Evolutionary conservation across 2,888 invertebrate genomes (phyloP).

Genomic region (Microplitis deprimator): DNA sequence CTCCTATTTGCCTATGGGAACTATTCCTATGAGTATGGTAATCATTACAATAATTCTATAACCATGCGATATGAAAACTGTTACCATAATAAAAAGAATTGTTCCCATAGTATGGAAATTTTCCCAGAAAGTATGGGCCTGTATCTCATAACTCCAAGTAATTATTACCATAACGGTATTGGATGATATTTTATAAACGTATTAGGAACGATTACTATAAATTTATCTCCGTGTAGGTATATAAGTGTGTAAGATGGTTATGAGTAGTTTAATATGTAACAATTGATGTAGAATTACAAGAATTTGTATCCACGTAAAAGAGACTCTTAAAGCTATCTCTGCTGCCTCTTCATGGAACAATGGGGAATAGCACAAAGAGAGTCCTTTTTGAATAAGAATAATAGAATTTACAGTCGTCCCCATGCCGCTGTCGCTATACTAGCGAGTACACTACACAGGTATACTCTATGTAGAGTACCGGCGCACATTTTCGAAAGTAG

Average conservation of each 20-base stretch:
- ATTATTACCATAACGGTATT: no score
- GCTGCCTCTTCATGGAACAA: constrained; percentile 43
- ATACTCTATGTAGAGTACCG: neutral
- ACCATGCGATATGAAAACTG: no score
- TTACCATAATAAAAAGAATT: no score
- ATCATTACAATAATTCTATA: no score
- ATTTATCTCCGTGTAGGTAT: no score
- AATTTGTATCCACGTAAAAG: constrained; percentile 14
- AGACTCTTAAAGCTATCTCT: constrained; percentile 22
- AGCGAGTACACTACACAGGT: neutral
- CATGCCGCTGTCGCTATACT: constrained; percentile 6
- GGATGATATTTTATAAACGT: no score
- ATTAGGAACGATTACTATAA: no score
- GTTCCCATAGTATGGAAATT: no score
- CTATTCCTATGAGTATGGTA: no score
- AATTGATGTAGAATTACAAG: constrained; percentile 2
- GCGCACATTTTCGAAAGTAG: constrained; percentile 33
- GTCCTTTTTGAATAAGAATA: constrained; percentile 50
- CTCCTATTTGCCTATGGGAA: no score
- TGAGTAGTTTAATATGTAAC: neutral
- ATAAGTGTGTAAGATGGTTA: neutral
- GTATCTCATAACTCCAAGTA: no score
- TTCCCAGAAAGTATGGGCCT: no score
- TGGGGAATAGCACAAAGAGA: constrained; percentile 48
- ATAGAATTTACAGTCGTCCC: constrained; percentile 49